Conservation (phyloP, 2,797 vertebrate genomes). For the Telmatherina bonti region DNA sequence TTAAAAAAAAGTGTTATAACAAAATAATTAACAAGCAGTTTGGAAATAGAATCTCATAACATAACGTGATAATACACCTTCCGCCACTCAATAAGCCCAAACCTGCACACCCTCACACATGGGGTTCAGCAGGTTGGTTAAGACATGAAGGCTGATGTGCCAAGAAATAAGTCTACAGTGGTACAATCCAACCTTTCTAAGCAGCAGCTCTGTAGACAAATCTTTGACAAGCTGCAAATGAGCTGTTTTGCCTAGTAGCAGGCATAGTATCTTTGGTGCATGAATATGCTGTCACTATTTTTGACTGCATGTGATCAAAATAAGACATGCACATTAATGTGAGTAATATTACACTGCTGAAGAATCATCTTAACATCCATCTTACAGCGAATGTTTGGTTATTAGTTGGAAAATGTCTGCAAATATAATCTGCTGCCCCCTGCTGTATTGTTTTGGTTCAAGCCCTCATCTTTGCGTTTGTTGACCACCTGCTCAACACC, state of each 20-base stretch:
- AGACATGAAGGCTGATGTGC: background rate
- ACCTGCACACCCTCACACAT: conserved; percentile 2
- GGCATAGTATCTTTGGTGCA: too few relatives aligned
- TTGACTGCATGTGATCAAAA: background rate
- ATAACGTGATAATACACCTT: conserved; percentile 1
- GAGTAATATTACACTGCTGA: background rate
- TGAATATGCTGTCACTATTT: background rate
- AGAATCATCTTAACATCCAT: too few relatives aligned
- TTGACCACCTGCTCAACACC: background rate
- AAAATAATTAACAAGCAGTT: conserved; percentile 60
- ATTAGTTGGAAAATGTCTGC: background rate
- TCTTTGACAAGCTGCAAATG: background rate
- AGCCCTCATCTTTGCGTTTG: background rate
- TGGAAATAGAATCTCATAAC: conserved; percentile 43
- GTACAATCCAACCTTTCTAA: conserved; percentile 3
- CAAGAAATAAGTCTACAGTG: background rate
- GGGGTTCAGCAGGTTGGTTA: background rate
- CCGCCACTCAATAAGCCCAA: background rate
- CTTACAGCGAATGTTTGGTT: background rate
- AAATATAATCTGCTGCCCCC: background rate
- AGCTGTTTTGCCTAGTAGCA: background rate
- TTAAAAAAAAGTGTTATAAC: conserved; percentile 56
- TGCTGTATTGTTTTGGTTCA: conserved; percentile 7
- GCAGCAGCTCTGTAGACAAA: conserved; percentile 1
- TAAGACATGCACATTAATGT: background rate